Evolutionary conservation across 2,888 invertebrate species (phyloP).

Genomic region (Eilema griseolum): DNA sequence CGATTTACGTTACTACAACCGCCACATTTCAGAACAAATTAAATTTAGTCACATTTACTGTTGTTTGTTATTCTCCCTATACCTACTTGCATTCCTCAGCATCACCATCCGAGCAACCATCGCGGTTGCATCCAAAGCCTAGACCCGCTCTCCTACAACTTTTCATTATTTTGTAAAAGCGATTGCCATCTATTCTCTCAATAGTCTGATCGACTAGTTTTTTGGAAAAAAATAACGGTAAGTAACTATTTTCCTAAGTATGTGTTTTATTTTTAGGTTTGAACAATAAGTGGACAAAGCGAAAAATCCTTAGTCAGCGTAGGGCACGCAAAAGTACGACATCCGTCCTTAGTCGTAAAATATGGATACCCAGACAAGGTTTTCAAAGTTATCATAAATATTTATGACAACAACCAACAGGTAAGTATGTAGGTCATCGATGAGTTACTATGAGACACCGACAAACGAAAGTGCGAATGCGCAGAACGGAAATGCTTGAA

Average conservation of each 20-base stretch:
- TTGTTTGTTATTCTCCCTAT: conserved; percentile 43
- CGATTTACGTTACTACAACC: conserved; percentile 60
- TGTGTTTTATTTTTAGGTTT: too few species aligned
- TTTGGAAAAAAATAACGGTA: too few species aligned
- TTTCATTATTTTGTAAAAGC: too few species aligned
- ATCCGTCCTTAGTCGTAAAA: too few species aligned
- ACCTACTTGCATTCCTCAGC: not conserved
- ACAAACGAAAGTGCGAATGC: conserved; percentile 41
- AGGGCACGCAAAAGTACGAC: too few species aligned
- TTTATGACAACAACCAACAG: not conserved
- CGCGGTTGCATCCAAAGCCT: not conserved
- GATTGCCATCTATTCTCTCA: too few species aligned
- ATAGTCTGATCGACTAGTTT: too few species aligned
- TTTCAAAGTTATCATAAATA: not conserved
- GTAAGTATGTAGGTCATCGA: conserved; percentile 15
- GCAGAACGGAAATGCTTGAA: conserved; percentile 33
- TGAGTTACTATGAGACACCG: conserved; percentile 29
- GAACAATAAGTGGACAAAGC: too few species aligned
- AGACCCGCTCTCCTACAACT: not conserved
- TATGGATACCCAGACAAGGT: not conserved
- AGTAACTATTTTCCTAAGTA: too few species aligned
- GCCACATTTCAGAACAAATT: conserved; percentile 78
- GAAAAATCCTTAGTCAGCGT: too few species aligned
- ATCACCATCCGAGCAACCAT: not conserved
- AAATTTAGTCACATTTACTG: conserved; percentile 77